Base-by-base conservation (phyloP, 2,888 invertebrate species). In the Temnothorax rugatulus region DNA sequence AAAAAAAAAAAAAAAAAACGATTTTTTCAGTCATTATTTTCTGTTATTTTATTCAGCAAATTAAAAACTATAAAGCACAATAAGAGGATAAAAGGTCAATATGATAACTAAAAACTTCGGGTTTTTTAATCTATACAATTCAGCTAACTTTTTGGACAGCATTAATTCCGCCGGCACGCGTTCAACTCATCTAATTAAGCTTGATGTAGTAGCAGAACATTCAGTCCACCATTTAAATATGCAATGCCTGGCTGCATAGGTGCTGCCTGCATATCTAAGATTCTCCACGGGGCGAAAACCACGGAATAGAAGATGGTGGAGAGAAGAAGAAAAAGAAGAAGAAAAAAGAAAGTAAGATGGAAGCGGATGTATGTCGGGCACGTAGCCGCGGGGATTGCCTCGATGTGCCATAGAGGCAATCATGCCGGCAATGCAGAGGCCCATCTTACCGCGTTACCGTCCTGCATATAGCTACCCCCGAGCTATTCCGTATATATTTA, bases 381-480 rank as follows among this genome's bases (percentile, higher is more conserved):
- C 95, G 95, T 95, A 95, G 94, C 93, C 94, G 92, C 93, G 94
- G 94, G 94, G 95, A 95, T 95, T 95, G 95, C 94, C 94, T 95
- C 94, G 93, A 95, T 94, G 95, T 94, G 94, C 94, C 95, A 95
- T 95, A 93, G 93, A 94, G 94, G 95, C 95, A 95, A 95, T 95
- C 94, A 81, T 81, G 79, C 79, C 47, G 74, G 79, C 79, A 81
- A 81, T 81, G 79, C 79, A 92, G 92, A 93, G 93, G 93, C 94
- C 93, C 94, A 93, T 94, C 93, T 93, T 91, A 93, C 93, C 94
- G 92, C 92, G 93, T 94, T 93, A 93, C 93, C 92, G 91, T 91
- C 91, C 90, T 89, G 90, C 91, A 91, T 92, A 91, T 90, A 91
- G 92, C 90, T 88, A 86, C 87, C 83, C 71, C 82, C 89, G 47